phyloP scores from a whole-genome alignment of 1,140 invertebrate genomes.

The Dufourea novaeangliae region DNA sequence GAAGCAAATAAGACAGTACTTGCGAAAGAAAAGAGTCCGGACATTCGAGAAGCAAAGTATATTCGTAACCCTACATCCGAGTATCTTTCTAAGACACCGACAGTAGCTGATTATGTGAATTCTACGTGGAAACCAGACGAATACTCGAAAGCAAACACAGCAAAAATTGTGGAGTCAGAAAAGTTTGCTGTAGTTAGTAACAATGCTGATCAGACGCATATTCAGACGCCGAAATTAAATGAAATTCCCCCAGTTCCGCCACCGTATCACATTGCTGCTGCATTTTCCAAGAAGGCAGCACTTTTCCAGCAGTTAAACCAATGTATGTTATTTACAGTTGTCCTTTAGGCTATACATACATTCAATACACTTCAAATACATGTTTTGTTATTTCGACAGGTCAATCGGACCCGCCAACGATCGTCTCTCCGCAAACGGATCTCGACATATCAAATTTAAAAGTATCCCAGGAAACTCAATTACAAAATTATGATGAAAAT shows the following conservation, averaged over 20 bases:
- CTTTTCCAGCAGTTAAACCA: slow-evolving; percentile 78
- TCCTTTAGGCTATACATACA: background rate
- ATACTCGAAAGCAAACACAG: slow-evolving; percentile 77
- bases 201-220: slow-evolving; percentile 45
- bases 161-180: slow-evolving; percentile 78
- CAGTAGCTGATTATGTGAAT: slow-evolving; percentile 78
- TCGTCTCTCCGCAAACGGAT: slow-evolving; percentile 26
- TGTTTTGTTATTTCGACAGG: slow-evolving; percentile 17
- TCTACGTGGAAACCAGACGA: slow-evolving; percentile 79
- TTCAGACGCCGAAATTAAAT: slow-evolving; percentile 57
- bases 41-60: slow-evolving; percentile 79
- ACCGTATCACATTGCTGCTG: slow-evolving; percentile 87
- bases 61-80: slow-evolving; percentile 77
- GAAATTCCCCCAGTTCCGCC: slow-evolving; percentile 82
- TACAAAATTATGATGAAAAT: slow-evolving; percentile 33
- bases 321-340: slow-evolving; percentile 48
- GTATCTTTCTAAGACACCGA: slow-evolving; percentile 71
- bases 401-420: slow-evolving; percentile 19
- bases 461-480: slow-evolving; percentile 32
- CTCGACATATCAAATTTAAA: slow-evolving; percentile 27
- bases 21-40: slow-evolving; percentile 75
- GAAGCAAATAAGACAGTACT: slow-evolving; percentile 72
- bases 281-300: slow-evolving; percentile 85
- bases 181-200: slow-evolving; percentile 68
- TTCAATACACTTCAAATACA: background rate